phyloP scores from a whole-genome alignment of 2,888 invertebrate genomes.

The Heterodera filipjevi region DNA sequence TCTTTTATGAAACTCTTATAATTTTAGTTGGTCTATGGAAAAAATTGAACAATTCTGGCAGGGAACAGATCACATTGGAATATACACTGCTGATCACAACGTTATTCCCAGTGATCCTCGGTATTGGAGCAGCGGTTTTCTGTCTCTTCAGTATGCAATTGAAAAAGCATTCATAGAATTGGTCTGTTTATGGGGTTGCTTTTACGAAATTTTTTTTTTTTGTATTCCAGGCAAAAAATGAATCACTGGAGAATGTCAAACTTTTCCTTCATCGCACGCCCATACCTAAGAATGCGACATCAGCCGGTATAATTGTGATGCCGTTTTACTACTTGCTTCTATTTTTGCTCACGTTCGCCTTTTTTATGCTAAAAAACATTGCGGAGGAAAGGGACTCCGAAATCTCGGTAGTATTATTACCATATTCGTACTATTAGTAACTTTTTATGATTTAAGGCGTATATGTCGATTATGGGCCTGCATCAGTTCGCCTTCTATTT shows the following conservation, averaged over 20 bases:
- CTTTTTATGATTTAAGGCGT: slow-evolving; percentile 39
- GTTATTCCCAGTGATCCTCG: slow-evolving; percentile 50
- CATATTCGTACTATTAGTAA: slow-evolving; percentile 36
- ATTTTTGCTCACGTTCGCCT: slow-evolving; percentile 50
- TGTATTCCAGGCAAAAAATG: slow-evolving; percentile 24
- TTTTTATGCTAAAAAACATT: slow-evolving; percentile 55
- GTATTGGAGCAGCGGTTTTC: slow-evolving; percentile 53
- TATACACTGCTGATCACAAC: too few species aligned
- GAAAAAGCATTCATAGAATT: slow-evolving; percentile 40
- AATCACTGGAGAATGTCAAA: slow-evolving; percentile 28
- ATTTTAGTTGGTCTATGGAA: background rate
- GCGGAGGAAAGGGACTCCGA: slow-evolving; percentile 54
- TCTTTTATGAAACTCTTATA: slow-evolving; percentile 43
- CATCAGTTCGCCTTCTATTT: slow-evolving; percentile 55
- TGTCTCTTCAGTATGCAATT: slow-evolving; percentile 54
- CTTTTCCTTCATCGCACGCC: slow-evolving; percentile 40
- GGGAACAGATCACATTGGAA: slow-evolving; percentile 24
- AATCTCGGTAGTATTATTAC: background rate
- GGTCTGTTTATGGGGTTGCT: background rate
- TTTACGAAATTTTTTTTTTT: background rate
- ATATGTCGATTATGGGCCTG: slow-evolving; percentile 62
- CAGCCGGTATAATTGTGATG: slow-evolving; percentile 32
- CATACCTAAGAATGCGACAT: slow-evolving; percentile 19
- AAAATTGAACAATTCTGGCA: slow-evolving; percentile 35
- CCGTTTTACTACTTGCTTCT: slow-evolving; percentile 48